Conservation (phyloP, 2,113 vertebrate species). For the Isurus oxyrinchus region DNA sequence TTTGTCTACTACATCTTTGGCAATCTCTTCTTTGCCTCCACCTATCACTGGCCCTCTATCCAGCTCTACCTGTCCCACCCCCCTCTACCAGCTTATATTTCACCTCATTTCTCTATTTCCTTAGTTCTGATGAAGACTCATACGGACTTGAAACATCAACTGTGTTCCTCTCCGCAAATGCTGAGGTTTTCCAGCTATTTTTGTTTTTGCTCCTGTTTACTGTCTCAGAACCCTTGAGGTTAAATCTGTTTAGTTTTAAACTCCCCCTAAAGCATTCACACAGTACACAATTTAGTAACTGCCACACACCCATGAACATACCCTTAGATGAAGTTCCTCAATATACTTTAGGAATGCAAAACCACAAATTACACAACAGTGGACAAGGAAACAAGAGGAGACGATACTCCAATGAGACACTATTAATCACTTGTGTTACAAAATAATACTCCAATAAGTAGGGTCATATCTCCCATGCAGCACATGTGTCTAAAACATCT, state of each 20-base stretch:
- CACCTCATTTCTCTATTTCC: too few species aligned
- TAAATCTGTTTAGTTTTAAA: background rate
- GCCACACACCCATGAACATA: background rate
- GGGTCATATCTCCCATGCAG: background rate
- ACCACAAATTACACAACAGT: background rate
- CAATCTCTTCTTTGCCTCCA: too few species aligned
- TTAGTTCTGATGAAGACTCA: too few species aligned
- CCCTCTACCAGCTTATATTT: too few species aligned
- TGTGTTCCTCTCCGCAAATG: too few species aligned
- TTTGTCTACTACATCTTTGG: too few species aligned
- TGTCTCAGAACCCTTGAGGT: background rate
- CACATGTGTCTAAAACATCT: background rate
- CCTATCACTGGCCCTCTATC: too few species aligned
- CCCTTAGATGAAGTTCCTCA: slow-evolving; percentile 4
- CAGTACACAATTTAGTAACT: background rate
- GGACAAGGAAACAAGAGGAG: background rate
- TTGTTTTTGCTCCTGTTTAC: too few species aligned
- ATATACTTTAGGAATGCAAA: background rate
- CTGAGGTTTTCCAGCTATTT: too few species aligned
- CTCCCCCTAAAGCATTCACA: background rate
- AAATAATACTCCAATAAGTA: background rate
- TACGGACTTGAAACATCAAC: too few species aligned
- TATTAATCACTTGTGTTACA: background rate
- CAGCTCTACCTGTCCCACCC: too few species aligned
- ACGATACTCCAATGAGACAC: background rate